A percentile compares a stretch with the other conserved stretches of the same genome.
Evolutionary conservation across 92 coral and sea anemone species (phyloP).

Genomic region (Zoanthus sociatus): DNA sequence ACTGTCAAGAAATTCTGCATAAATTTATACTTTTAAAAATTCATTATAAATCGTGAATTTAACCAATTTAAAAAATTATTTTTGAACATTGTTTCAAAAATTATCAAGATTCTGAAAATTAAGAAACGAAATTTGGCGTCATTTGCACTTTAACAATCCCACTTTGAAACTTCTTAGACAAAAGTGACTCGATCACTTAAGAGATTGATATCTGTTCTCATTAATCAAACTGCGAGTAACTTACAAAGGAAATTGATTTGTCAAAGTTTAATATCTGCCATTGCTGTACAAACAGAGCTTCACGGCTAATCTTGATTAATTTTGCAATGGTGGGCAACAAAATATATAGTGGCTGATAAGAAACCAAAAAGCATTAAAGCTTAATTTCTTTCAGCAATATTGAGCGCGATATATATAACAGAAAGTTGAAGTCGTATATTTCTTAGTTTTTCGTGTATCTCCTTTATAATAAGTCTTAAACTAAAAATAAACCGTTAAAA

Average conservation of each 20-base stretch:
- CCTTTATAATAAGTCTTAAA: no score
- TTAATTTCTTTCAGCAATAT: no score
- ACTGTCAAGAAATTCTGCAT: no score
- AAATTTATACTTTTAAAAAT: no score
- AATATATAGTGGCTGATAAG: not conserved
- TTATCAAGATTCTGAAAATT: no score
- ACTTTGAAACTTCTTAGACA: not conserved
- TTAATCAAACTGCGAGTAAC: not conserved
- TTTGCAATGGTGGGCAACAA: not conserved
- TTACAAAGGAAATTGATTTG: not conserved
- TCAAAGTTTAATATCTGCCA: not conserved
- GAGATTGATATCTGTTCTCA: not conserved
- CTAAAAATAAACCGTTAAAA: no score
- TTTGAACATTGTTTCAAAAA: no score
- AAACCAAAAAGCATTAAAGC: not conserved
- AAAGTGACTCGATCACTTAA: not conserved
- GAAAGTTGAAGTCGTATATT: no score
- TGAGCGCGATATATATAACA: no score
- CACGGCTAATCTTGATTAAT: not conserved
- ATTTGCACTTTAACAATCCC: not conserved
- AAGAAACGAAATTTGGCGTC: not conserved
- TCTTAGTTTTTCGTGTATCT: no score
- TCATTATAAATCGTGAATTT: no score
- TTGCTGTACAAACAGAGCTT: constrained; percentile 13
- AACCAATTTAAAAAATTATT: no score